Evolutionary conservation across 2,888 invertebrate genomes (phyloP), one percentile per base, ranked within the genome.

Genomic region (Scelioninae gen. 1): DNA sequence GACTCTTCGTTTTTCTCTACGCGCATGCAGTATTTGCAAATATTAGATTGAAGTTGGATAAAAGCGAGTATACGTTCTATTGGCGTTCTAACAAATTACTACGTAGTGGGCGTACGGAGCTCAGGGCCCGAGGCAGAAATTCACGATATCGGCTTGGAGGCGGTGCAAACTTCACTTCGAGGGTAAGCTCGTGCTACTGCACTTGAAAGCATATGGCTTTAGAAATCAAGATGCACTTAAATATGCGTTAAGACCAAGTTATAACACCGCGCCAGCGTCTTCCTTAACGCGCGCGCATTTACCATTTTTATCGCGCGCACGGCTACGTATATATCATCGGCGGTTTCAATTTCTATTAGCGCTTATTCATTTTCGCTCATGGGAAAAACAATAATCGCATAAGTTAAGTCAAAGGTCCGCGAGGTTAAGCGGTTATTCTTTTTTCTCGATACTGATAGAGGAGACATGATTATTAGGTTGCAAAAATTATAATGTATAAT

Each of bases 31-130:
- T 84, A 79, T 84, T 87, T 81, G 84, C 86, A 85, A 87, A 87
- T 87, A 87, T 86, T 86, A 87, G 86, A 87, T 87, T 82, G 81
- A 84, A 77, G 80, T 11, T 68, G 83, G 87, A 87, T 87, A 85
- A 85, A 83, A 85, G 78, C 84, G 78, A 78, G 62, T 82, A 68
- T 83, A 81, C 79, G 82, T 85, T 78, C 85, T 85, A 84, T 82
- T 84, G 85, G 80, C 84, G 85, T 84, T 85, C 85, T 84, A 85
- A 86, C 86, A 86, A 86, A 86, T 86, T 86, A 83, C 86, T 75
- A 81, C 78, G 76, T 80, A 81, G 79, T 77, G 85, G 84, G 85
- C 83, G 83, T 82, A 83, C 81, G 60, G 66, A 65, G 77, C 58
- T 55, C 76, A 38, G 31, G 66, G 71, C 80, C 66, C 72, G 58